Base-by-base conservation (phyloP, 2,888 invertebrate species). In the Sphaerophoria taeniata region DNA sequence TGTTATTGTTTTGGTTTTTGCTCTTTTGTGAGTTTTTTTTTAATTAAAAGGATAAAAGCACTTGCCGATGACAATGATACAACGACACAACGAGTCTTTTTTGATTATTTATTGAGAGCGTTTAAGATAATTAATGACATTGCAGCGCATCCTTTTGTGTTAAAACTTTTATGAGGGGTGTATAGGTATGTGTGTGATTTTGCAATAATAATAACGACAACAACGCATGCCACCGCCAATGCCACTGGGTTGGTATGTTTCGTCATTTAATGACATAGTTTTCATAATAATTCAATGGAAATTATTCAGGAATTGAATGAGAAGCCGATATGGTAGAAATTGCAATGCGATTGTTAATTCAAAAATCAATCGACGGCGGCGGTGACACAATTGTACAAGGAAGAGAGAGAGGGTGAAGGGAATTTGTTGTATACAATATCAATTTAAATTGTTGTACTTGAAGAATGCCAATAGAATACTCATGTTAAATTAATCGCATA, bases 61-160 rank as follows among this genome's bases (percentile, higher is more conserved):
- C 65, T 69, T 75, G 75, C 69, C 31, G 55, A 36, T 12, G 31
- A n/a, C 6, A n/a, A 55, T 3, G 33, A 36, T 16, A 36, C 24
- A 43, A 12, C 43, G 39, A 16, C 56, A 58, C 36, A 60, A 67
- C 51, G 49, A 34, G 34, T 65, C 49, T 53, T 24, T 24, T 24
- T 24, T 39, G 61, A 49, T 80, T 84, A 80, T 84, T 80, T 84
- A 84, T 84, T 80, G 80, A 84, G 56, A 84, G 69, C 84, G 72
- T 80, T 84, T 80, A 80, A 84, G 75, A 84, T 76, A 84, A 84
- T 84, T 84, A 84, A 84, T 84, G 61, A 67, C 75, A 67, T 56
- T 43, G 53, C 39, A 69, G 55, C 24, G 24, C 60, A 53, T 76
- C 71, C 71, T 61, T 79, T 43, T 63, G 70, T 73, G 43, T 16